Conservation (phyloP, 2,888 invertebrate genomes). For the Eristalinus aeneus region DNA sequence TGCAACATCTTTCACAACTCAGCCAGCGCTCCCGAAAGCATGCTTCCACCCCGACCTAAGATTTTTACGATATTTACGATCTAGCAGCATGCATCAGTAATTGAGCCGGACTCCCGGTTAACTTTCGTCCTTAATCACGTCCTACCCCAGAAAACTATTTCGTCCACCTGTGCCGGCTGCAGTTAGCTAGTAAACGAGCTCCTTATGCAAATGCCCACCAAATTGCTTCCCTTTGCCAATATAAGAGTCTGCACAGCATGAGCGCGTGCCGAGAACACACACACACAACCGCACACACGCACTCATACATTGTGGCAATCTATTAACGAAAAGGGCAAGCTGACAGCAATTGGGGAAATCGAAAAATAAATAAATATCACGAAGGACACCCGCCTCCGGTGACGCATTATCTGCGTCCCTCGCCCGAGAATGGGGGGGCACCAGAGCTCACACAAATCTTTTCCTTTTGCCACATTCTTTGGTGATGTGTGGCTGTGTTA, state of each 20-base stretch:
- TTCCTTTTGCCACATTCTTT: neutral
- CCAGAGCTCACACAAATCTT: constrained; percentile 38
- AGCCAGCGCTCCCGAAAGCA: neutral
- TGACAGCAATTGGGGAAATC: constrained; percentile 63
- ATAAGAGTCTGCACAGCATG: constrained; percentile 2
- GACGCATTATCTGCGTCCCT: constrained; percentile 43
- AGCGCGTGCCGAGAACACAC: neutral
- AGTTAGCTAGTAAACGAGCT: constrained; percentile 3
- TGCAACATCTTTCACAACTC: neutral
- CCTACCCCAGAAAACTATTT: neutral
- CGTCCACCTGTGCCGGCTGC: constrained; percentile 25
- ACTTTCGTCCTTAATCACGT: constrained; percentile 1
- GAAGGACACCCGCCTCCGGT: constrained; percentile 35
- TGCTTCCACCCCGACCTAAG: neutral
- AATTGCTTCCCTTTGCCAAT: constrained; percentile 13
- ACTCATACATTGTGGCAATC: constrained; percentile 22
- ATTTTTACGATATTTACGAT: constrained; percentile 29
- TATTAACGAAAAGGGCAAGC: constrained; percentile 44
- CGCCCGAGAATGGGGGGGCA: constrained; percentile 15
- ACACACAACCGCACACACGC: neutral
- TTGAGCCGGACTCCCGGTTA: neutral
- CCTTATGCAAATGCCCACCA: constrained; percentile 33
- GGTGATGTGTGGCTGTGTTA: constrained; percentile 40
- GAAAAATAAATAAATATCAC: constrained; percentile 69
- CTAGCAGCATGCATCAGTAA: constrained; percentile 4